Base-by-base conservation (phyloP, 2,888 invertebrate genomes). In the Entomobrya proxima region DNA sequence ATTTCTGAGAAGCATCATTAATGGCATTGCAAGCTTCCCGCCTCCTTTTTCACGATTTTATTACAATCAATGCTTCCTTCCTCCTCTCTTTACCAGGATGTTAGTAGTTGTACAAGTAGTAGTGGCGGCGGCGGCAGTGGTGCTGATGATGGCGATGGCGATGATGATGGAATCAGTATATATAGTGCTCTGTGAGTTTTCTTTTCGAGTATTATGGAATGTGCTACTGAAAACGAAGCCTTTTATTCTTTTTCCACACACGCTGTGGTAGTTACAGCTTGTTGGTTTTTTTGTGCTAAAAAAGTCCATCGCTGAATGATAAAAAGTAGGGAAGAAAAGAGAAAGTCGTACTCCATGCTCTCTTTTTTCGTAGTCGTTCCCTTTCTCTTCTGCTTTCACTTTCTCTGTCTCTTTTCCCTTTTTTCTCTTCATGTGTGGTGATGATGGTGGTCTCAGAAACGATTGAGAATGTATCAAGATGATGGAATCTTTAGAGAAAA, bases 1-100 rank as follows among this genome's bases (percentile, higher is more conserved):
- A 77, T 55, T 77, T 69, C 58, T 72, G 50, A 21, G 44, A 80
- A 47, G 40, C 72, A 81, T 81, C 80, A 74, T 81, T 72, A 81
- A 81, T 72, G 72, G 72, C 37, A 72, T 58, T 30, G 40, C 80
- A 37, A 61, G 40, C 77, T 77, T 77, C 77, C 77, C 75, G 74
- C 75, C 61, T 77, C 61, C 77, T 77, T 77, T 77, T 77, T 74
- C 52, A 40, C 55, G 77, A 61, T 78, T 44, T 64, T 64, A 50
- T 47, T 64, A 50, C 52, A 76, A 76, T 58, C 76, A 55, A 76
- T 40, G 58, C 58, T 76, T 76, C 58, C 76, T 76, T 76, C 58
- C 55, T 58, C 40, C 32, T 30, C 4, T 52, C 21, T 44, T 69
- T 27, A 69, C 44, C 24, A 9, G 9, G 69, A 37, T 67, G 21